Evolutionary conservation across 2,797 vertebrate genomes (phyloP), one percentile per base, ranked within the genome.

Genomic region (Acanthiza pusilla): DNA sequence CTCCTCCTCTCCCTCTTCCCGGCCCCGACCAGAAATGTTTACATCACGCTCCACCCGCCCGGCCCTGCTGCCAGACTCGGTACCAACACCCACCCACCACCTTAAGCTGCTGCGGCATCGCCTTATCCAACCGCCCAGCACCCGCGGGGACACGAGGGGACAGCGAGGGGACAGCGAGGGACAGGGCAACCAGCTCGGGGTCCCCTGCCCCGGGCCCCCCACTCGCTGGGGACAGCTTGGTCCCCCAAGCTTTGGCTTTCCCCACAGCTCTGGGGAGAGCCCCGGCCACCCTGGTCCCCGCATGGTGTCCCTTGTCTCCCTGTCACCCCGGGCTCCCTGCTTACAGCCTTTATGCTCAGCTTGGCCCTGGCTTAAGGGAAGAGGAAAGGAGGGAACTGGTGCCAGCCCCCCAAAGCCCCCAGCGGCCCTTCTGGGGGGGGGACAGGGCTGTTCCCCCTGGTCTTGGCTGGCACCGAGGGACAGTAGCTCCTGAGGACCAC

Each of bases 31-130:
- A 89, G 75, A 90, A 93, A 73, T 89, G 95, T 97, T 96, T 96
- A 95, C 96, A 97, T 95, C 93, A 30, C 8, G 17, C 82, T 90
- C 67, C 74, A 42, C 70, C 84, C 8, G 32, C 77, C 62, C 82
- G 36, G 15, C 70, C 89, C 90, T 4, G 42, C 89, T 65, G 83
- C 9, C 30, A 83, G 78, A 68, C 85, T 81, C 10, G 3, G 83
- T 83, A 85, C 95, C 66, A 16, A 61, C 88, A 25, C 66, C 36
- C 96, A 94, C 95, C 91, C 61, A 16, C 84, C 92, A 92, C 97
- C 96, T 95, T 89, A 83, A 95, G 94, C 96, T 94, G 95, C 95
- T 95, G 96, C 77, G 36, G 97, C 78, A 80, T 97, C 62, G 93
- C 97, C 97, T 98, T 98, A 97, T 68, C 67, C 36, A 45, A 11